Base-by-base conservation (phyloP, 2,113 vertebrate species). In the Sturnus vulgaris region DNA sequence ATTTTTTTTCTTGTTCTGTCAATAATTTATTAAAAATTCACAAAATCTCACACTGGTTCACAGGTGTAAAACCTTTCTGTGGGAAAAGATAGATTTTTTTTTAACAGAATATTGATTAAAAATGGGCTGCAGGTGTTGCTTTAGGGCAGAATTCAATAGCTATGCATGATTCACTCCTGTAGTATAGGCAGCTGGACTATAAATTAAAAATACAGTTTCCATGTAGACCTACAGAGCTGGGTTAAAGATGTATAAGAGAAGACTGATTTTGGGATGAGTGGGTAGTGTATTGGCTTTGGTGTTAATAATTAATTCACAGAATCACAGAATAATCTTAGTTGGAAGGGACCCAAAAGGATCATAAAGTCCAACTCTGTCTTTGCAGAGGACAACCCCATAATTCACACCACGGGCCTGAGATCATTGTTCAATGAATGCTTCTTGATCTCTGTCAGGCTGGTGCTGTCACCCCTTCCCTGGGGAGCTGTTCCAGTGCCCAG, bases 161-260 rank as follows among this genome's bases (percentile, higher is more conserved):
- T 64, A 2, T 70, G 35, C 21, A 22, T n/a, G 39, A 61, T 82
- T 96, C 44, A 28, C 8, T 57, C 4, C 18, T 86, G 37, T 66
- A 63, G 17, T 40, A 21, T 0, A 75, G 42, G 13, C 40, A 63
- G 35, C 31, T 70, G n/a, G 52, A 52, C 37, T 90, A 24, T 50
- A 82, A 75, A 60, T 60, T 47, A 72, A 88, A 92, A 87, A 61
- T 46, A 46, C 4, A 3, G 13, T 68, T 88, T 52, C 30, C 0
- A 0, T 60, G 9, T 30, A 53, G 35, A 80, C 35, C 13, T 3
- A 3, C 14, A 1, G 55, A 82, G 12, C 12, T 39, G 7, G 5
- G 17, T 64, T 84, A 63, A 82, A 71, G 37, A 14, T 24, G 3
- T 42, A 4, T 31, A 12, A 63, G 33, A 13, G 42, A 78, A 61